Conservation (phyloP, 1,140 invertebrate species). For the Eueides isabella region DNA sequence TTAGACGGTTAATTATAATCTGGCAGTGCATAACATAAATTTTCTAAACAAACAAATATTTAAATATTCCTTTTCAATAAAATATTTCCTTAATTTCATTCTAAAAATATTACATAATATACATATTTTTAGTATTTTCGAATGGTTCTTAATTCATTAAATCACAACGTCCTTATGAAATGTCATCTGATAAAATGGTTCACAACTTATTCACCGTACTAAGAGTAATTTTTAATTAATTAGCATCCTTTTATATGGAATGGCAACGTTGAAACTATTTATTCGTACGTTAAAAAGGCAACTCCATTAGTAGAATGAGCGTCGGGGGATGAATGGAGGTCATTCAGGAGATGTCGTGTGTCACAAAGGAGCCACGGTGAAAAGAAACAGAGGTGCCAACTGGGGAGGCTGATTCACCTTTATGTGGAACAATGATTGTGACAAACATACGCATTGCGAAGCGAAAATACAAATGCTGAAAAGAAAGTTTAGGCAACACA, state of each 20-base stretch:
- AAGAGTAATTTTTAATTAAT: slow-evolving; percentile 69
- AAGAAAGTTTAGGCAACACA: slow-evolving; percentile 13
- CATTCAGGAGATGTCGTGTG: slow-evolving; percentile 76
- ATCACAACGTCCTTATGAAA: slow-evolving; percentile 20
- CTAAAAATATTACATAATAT: no score
- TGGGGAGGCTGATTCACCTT: slow-evolving; percentile 36
- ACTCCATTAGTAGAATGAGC: slow-evolving; percentile 79
- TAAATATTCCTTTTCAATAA: background rate
- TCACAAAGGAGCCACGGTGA: slow-evolving; percentile 55
- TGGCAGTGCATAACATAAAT: slow-evolving; percentile 53
- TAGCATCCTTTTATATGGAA: slow-evolving; percentile 58
- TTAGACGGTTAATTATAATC: slow-evolving; percentile 38
- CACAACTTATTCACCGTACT: slow-evolving; percentile 39
- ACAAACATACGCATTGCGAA: slow-evolving; percentile 30
- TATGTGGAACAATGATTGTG: slow-evolving; percentile 39
- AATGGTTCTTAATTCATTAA: background rate
- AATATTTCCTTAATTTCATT: slow-evolving; percentile 13
- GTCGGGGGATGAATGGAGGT: slow-evolving; percentile 71
- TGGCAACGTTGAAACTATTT: slow-evolving; percentile 66
- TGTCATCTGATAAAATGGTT: slow-evolving; percentile 41
- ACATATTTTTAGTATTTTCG: slow-evolving; percentile 62
- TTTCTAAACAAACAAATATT: slow-evolving; percentile 16
- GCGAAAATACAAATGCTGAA: slow-evolving; percentile 8
- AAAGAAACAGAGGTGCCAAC: slow-evolving; percentile 48
- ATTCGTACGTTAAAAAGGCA: slow-evolving; percentile 77